Percentiles rank a stretch among this genome's conserved stretches.
Evolutionary conservation across 2,113 vertebrate species (phyloP).

Genomic region (Cygnus atratus): DNA sequence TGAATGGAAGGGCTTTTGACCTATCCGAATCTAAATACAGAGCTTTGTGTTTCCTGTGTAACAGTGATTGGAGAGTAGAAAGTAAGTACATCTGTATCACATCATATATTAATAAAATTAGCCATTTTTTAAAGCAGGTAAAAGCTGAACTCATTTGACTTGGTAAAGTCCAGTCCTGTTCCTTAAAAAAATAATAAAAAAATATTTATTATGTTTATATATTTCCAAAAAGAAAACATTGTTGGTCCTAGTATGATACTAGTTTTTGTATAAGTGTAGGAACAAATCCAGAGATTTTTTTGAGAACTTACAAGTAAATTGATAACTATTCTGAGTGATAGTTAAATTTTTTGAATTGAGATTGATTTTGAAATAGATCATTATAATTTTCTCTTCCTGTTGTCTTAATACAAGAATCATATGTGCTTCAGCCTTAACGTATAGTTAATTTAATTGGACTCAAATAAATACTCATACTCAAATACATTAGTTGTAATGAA

Average conservation of each 20-base stretch:
- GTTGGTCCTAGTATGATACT: conserved; percentile 22
- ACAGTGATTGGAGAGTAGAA: neutral
- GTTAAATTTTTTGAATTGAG: neutral
- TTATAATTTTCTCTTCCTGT: neutral
- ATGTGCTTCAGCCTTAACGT: neutral
- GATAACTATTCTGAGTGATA: neutral
- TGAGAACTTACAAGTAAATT: neutral
- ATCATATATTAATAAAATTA: neutral
- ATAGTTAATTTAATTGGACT: neutral
- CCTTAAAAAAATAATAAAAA: neutral
- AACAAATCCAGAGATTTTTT: neutral
- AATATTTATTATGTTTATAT: neutral
- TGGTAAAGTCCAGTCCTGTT: neutral
- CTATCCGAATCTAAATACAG: neutral
- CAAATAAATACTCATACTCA: neutral
- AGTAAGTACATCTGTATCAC: neutral
- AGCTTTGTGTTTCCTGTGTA: neutral
- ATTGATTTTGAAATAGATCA: neutral
- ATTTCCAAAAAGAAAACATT: neutral
- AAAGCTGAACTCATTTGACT: neutral
- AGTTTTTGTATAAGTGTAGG: conserved; percentile 33
- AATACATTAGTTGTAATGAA: neutral
- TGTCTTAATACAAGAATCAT: neutral
- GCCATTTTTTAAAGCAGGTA: neutral
- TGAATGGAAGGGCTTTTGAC: neutral